Percentiles rank a stretch among this genome's conserved stretches.
phyloP scores from a whole-genome alignment of 2,797 vertebrate genomes.

The Sebastes umbrosus region DNA sequence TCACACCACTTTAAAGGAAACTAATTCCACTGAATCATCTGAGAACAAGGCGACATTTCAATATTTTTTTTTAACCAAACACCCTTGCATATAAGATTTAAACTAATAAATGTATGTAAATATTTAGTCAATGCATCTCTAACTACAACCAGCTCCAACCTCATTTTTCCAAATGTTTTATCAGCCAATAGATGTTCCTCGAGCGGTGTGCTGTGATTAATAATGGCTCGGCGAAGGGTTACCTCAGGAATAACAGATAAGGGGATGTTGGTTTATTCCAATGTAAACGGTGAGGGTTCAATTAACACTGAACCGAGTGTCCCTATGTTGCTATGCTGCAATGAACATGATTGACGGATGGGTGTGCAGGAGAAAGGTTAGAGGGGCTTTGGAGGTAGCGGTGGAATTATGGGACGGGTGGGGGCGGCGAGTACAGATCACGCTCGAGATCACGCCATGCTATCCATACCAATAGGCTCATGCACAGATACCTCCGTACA shows the following conservation, averaged over 20 bases:
- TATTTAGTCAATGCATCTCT: background rate
- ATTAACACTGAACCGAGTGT: conserved; percentile 63
- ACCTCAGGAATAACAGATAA: conserved; percentile 60
- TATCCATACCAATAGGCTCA: conserved; percentile 66
- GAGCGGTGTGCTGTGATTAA: conserved; percentile 57
- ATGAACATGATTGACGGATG: conserved; percentile 73
- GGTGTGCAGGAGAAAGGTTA: conserved; percentile 70
- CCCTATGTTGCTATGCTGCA: conserved; percentile 57
- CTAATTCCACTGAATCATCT: conserved; percentile 7
- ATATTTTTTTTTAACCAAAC: background rate
- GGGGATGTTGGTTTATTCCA: conserved; percentile 50
- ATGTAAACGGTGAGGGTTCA: conserved; percentile 61
- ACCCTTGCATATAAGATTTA: background rate
- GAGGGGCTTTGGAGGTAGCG: conserved; percentile 62
- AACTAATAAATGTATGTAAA: background rate
- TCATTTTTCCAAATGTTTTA: conserved; percentile 43
- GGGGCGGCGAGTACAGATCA: conserved; percentile 46
- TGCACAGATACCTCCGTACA: conserved; percentile 33
- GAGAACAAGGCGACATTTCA: background rate
- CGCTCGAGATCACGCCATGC: conserved; percentile 49
- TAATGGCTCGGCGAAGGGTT: conserved; percentile 37
- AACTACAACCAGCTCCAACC: background rate
- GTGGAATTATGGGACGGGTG: conserved; percentile 55
- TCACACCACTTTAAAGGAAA: background rate
- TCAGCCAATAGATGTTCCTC: conserved; percentile 32